phyloP scores from a whole-genome alignment of 2,888 invertebrate genomes.

The Sphaerophoria taeniata region DNA sequence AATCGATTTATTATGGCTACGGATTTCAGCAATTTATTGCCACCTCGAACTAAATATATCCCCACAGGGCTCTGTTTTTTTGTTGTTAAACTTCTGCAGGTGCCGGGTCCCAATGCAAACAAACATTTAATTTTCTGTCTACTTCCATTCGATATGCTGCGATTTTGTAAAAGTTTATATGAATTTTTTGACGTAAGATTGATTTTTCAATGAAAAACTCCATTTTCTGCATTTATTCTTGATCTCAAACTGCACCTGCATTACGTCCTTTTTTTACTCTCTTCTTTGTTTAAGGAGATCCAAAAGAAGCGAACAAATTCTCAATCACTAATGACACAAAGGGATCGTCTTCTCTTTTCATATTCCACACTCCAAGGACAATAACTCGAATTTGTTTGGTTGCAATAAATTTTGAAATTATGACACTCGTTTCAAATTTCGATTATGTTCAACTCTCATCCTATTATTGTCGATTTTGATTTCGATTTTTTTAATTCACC shows the following conservation, averaged over 20 bases:
- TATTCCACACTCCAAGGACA: constrained; percentile 36
- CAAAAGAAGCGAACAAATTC: constrained; percentile 10
- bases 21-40: background rate
- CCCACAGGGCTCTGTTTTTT: background rate
- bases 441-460: constrained; percentile 60
- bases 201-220: background rate
- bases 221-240: background rate
- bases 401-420: constrained; percentile 71
- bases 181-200: background rate
- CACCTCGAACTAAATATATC: background rate
- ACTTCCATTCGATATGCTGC: background rate
- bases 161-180: background rate
- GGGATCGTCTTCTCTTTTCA: constrained; percentile 12
- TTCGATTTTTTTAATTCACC: constrained; percentile 13
- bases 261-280: background rate
- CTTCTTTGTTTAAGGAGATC: background rate
- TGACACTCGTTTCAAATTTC: constrained; percentile 72
- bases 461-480: constrained; percentile 36
- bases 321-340: constrained; percentile 23
- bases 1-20: constrained; percentile 2
- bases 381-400: constrained; percentile 59
- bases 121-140: too few species aligned
- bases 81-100: constrained; percentile 8
- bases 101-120: background rate
- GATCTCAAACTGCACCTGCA: constrained; percentile 45